These are phyloP conservation scores for Oedothorax gibbosus DNA, from an alignment of 1,140 invertebrate genomes.

Conservation along the genomic window DNA sequence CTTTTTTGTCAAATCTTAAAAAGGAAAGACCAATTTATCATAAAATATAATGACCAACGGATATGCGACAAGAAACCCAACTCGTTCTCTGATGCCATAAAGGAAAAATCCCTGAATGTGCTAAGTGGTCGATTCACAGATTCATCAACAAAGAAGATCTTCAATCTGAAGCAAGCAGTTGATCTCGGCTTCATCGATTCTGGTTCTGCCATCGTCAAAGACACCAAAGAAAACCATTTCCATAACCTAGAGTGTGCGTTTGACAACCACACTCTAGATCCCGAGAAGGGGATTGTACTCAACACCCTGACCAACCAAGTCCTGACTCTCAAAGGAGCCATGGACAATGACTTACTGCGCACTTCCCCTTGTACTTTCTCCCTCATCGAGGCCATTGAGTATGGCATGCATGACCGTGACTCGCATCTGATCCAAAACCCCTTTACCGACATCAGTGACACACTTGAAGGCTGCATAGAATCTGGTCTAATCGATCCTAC, in stretches of 20 bases:
- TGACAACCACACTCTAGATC: slow-evolving; percentile 85
- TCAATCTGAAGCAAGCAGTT: slow-evolving; percentile 86
- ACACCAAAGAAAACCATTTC: slow-evolving; percentile 83
- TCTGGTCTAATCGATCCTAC: slow-evolving; percentile 80
- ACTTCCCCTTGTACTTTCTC: slow-evolving; percentile 75
- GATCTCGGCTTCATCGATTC: slow-evolving; percentile 85
- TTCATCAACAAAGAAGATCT: slow-evolving; percentile 80
- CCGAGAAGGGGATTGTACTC: slow-evolving; percentile 81
- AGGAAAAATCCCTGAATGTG: slow-evolving; percentile 80
- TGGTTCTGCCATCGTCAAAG: slow-evolving; percentile 78
- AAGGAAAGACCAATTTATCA: slow-evolving; percentile 76
- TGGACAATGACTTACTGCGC: slow-evolving; percentile 87
- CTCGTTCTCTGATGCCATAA: slow-evolving; percentile 81
- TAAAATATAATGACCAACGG: slow-evolving; percentile 80
- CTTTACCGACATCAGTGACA: slow-evolving; percentile 75
- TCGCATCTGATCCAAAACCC: slow-evolving; percentile 78
- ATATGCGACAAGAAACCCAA: slow-evolving; percentile 76
- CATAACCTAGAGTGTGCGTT: slow-evolving; percentile 82
- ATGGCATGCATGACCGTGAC: slow-evolving; percentile 77
- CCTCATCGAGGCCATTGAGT: slow-evolving; percentile 66
- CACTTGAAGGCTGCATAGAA: slow-evolving; percentile 81
- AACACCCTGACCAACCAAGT: slow-evolving; percentile 87
- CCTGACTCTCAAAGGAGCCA: slow-evolving; percentile 82
- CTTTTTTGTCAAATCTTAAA: slow-evolving; percentile 77
- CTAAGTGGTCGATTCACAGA: slow-evolving; percentile 82